Base-by-base conservation (phyloP, 2,797 vertebrate genomes). In the Trichosurus vulpecula region DNA sequence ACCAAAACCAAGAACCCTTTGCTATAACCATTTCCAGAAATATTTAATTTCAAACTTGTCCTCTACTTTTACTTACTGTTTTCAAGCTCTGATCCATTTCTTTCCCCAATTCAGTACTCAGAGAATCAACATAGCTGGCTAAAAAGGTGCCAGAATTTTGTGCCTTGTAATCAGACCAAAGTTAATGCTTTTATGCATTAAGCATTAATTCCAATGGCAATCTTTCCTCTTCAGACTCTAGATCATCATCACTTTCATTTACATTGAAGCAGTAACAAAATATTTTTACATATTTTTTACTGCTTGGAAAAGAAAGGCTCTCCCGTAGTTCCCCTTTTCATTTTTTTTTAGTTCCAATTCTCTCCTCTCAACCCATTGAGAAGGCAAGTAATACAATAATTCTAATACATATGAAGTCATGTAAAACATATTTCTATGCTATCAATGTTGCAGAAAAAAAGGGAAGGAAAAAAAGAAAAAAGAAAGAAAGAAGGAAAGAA, bases 51-150 rank as follows among this genome's bases (percentile, higher is more conserved):
- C 3, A 3, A 58, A 31, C 30, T 58, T 58, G 30, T 58, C 1
- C 13, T 61, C 31, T 14, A 61, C 61, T 96, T 95, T 81, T 52
- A 56, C 19, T 90, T 35, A n/a, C 10, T 31, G 14, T 94, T 74
- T 94, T 94, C n/a, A 96, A 93, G 92, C n/a, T 56, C 57, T 90
- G 87, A 94, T 92, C 81, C 54, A 35, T 94, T 30, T 96, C 0
- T 96, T 95, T 96, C 92, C 56, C 52, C 92, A 74, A 57, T 30
- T 92, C 61, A 66, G 31, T 91, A 55, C 66, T 92, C 93, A 96
- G 92, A 87, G 96, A 93, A 94, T 95, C 58, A 93, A 56, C 54
- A 93, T 57, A 30, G 13, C 94, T 92, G 92, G 95, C n/a, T 54
- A 81, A 96, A 81, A 6, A 47, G 31, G 53, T 91, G 58, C 30